phyloP scores from a whole-genome alignment of 2,888 invertebrate species.

The Ormyrus rosae region DNA sequence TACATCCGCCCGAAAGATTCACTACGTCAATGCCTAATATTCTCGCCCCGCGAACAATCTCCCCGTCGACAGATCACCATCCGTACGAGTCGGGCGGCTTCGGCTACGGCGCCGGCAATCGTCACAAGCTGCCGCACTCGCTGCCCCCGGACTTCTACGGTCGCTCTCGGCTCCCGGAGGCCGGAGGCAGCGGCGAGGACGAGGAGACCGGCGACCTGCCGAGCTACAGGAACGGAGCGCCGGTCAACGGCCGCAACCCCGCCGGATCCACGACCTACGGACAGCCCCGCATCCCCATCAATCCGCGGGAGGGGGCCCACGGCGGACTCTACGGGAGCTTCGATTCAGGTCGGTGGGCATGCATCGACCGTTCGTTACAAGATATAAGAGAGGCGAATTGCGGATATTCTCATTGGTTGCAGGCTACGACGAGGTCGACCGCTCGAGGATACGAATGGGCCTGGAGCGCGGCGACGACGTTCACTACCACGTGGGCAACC shows the following conservation, averaged over 20 bases:
- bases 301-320: slow-evolving; percentile 52
- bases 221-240: slow-evolving; percentile 66
- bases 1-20: neutral
- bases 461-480: slow-evolving; percentile 63
- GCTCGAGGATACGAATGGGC: slow-evolving; percentile 61
- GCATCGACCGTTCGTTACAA: neutral
- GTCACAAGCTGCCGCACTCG: slow-evolving; percentile 59
- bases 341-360: slow-evolving; percentile 48
- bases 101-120: slow-evolving; percentile 57
- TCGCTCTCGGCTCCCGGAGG: neutral
- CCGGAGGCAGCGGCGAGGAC: neutral
- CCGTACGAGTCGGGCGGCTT: slow-evolving; percentile 59
- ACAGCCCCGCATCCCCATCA: slow-evolving; percentile 57
- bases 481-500: too few relatives aligned
- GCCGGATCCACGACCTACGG: slow-evolving; percentile 52
- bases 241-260: slow-evolving; percentile 60
- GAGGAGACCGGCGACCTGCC: slow-evolving; percentile 61
- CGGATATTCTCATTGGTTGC: neutral
- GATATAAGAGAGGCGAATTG: neutral
- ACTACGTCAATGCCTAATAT: neutral
- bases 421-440: slow-evolving; percentile 60
- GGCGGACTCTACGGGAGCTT: slow-evolving; percentile 61
- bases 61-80: slow-evolving; percentile 11
- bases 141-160: slow-evolving; percentile 62
- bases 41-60: neutral